Evolutionary conservation across 1,140 invertebrate genomes (phyloP).

Genomic region (Microplitis mediator): DNA sequence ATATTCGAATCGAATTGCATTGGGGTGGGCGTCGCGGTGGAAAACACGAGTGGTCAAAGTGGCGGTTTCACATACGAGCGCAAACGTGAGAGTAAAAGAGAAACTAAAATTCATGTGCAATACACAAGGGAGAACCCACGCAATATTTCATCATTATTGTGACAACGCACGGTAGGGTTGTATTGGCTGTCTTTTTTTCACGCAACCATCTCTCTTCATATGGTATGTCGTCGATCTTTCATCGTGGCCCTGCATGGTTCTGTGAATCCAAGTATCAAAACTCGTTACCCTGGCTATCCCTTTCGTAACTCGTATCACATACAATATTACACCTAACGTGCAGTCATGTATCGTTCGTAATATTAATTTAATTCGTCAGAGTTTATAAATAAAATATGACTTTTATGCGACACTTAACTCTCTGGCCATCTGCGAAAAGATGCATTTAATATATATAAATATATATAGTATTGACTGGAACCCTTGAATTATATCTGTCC

Average conservation of each 20-base stretch:
- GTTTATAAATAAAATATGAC: conserved; percentile 47
- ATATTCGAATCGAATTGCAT: conserved; percentile 33
- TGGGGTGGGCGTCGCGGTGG: conserved; percentile 15
- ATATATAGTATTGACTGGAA: neutral
- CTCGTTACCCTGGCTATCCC: conserved; percentile 43
- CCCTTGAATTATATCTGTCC: conserved; percentile 3
- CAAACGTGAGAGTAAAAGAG: neutral
- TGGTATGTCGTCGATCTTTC: conserved; percentile 19
- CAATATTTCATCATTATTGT: conserved; percentile 66
- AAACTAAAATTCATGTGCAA: neutral
- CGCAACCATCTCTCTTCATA: conserved; percentile 17
- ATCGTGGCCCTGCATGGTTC: conserved; percentile 14
- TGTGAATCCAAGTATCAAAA: conserved; percentile 38
- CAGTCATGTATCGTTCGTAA: conserved; percentile 10
- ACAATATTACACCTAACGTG: conserved; percentile 2
- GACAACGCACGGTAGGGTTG: conserved; percentile 50
- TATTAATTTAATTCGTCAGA: conserved; percentile 54
- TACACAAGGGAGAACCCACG: conserved; percentile 44
- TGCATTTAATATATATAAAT: conserved; percentile 13
- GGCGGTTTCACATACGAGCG: neutral
- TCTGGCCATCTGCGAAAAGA: conserved; percentile 47
- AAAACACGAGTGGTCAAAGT: conserved; percentile 15
- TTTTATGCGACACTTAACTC: conserved; percentile 55
- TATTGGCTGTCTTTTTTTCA: conserved; percentile 6
- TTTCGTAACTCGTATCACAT: conserved; percentile 28